phyloP scores from a whole-genome alignment of 1,140 invertebrate genomes.

The Calephelis nemesis region DNA sequence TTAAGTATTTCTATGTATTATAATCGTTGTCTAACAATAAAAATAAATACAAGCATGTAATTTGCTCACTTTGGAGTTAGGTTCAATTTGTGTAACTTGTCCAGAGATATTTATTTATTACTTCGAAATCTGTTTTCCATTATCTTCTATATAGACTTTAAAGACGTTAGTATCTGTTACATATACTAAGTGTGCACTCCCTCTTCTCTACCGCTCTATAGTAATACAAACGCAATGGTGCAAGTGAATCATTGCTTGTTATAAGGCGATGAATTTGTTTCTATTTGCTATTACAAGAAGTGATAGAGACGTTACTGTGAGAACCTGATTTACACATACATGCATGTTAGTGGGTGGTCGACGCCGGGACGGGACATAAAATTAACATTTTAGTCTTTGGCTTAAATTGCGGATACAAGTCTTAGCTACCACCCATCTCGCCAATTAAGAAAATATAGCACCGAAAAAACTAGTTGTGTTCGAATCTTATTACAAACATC shows the following conservation, averaged over 20 bases:
- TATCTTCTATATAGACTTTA: background rate
- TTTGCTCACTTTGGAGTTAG: no score
- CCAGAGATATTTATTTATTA: no score
- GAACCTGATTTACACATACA: conserved; percentile 4
- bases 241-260: conserved; percentile 14
- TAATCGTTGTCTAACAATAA: no score
- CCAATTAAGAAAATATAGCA: no score
- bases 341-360: background rate
- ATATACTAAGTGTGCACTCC: background rate
- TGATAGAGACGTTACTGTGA: conserved; percentile 9
- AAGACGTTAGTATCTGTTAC: background rate
- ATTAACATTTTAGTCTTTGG: background rate
- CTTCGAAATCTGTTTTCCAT: no score
- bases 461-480: conserved; percentile 1
- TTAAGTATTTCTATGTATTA: no score
- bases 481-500: no score
- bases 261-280: conserved; percentile 13
- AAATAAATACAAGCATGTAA: no score
- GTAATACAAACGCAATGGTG: background rate
- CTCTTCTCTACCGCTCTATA: background rate
- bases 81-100: no score
- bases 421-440: no score
- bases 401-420: background rate
- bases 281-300: conserved; percentile 18
- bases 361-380: background rate